phyloP scores from a whole-genome alignment of 2,797 vertebrate species.

The Liasis olivaceus region DNA sequence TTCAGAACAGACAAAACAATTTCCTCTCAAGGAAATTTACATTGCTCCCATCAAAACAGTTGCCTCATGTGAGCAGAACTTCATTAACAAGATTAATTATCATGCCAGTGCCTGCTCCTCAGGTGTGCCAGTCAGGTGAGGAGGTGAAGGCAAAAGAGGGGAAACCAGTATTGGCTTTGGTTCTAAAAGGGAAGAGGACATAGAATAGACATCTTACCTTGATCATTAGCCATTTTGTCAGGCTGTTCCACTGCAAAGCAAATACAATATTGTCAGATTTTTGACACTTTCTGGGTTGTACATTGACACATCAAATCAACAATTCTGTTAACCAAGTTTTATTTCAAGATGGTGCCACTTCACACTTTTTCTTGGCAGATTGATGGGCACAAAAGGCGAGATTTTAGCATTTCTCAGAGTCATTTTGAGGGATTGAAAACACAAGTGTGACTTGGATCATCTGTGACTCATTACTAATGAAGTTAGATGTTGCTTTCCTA shows the following conservation, averaged over 20 bases:
- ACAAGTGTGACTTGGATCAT: background rate
- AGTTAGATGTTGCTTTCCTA: background rate
- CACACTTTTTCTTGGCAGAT: background rate
- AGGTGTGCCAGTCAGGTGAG: slow-evolving; percentile 69
- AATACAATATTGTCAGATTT: slow-evolving; percentile 62
- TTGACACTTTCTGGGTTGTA: slow-evolving; percentile 32
- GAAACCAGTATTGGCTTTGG: slow-evolving; percentile 33
- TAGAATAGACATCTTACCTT: slow-evolving; percentile 75
- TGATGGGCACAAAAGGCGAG: background rate
- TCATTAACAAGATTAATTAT: slow-evolving; percentile 78
- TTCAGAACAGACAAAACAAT: slow-evolving; percentile 79
- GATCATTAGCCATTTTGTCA: slow-evolving; percentile 93
- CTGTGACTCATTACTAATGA: accelerated
- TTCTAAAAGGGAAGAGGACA: slow-evolving; percentile 31
- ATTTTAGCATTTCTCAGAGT: slow-evolving; percentile 12
- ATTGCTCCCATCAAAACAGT: slow-evolving; percentile 69
- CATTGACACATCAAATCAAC: slow-evolving; percentile 29
- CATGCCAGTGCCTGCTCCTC: slow-evolving; percentile 40
- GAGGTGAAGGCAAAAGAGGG: slow-evolving; percentile 32
- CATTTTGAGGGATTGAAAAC: background rate
- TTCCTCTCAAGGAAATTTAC: slow-evolving; percentile 78
- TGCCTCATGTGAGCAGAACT: slow-evolving; percentile 70
- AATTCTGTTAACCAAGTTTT: slow-evolving; percentile 39
- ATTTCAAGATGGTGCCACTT: background rate
- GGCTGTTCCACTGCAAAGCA: slow-evolving; percentile 84